Base-by-base conservation (phyloP, 2,113 vertebrate species). In the Neodontobutis hainanensis region DNA sequence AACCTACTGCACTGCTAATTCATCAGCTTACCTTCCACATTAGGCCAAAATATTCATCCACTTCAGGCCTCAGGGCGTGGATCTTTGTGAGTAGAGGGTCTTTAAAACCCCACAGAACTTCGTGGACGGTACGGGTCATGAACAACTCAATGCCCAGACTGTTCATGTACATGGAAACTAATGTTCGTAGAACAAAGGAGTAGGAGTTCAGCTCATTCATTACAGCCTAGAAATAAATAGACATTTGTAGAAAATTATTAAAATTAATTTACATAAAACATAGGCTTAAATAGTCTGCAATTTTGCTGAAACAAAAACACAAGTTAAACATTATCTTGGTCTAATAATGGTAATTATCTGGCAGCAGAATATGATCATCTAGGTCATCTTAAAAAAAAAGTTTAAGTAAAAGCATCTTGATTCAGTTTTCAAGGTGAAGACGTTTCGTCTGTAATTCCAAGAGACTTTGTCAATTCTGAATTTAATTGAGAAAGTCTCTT, bases 31-130 rank as follows among this genome's bases (percentile, higher is more conserved):
- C 97, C 93, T 95, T 94, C 81, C 91, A 94, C 90, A 97, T 98
- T 12, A 97, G 89, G 11, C 97, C 97, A 46, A 99, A 99, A 11
- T 92, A 65, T 0, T 95, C 90, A 0, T 95, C 92, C 6, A 98
- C 73, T 0, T 93, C 90, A 0, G 93, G 91, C 14, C 74, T 90
- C 55, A 98, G 4, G 6, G 58, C 0, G 3, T 95, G 93, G 58
- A 98, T 11, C 51, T 92, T 82, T 2, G 92, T 57, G 53, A 99
- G 87, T 8, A 99, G 79, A 15, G 92, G 93, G 85, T 99, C 95
- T 69, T 90, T 94, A 90, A 98, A 99, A 70, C 97, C 97, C 97
- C 97, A 99, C 8, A 99, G 88, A 11, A 96, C 47, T 15, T 98
- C 94, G 0, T 98, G 91, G 1, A 96, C 94, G 0, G 93, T 93